Conservation (phyloP, 2,888 invertebrate species). For the Druceiella hillmani region DNA sequence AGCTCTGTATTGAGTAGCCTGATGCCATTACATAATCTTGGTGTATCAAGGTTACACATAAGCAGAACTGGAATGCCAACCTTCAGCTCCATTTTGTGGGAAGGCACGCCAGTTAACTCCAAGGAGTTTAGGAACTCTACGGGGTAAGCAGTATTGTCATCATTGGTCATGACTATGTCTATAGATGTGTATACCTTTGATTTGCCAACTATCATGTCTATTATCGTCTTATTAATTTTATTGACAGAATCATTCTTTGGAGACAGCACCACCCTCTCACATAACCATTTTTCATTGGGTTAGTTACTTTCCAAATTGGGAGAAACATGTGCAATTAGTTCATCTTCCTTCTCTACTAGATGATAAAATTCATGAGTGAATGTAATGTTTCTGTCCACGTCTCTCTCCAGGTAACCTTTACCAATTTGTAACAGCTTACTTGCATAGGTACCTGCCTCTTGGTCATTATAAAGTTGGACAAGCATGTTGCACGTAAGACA, state of each 20-base stretch:
- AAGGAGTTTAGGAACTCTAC: conserved; percentile 26
- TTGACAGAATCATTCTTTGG: conserved; percentile 25
- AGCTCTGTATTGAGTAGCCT: conserved; percentile 19
- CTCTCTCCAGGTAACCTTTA: conserved; percentile 22
- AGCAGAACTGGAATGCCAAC: conserved; percentile 18
- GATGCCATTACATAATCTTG: conserved; percentile 9
- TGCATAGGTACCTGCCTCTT: conserved; percentile 6
- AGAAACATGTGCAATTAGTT: conserved; percentile 23
- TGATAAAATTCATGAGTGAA: conserved; percentile 22
- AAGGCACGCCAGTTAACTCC: conserved; percentile 24
- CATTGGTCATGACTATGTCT: conserved; percentile 17
- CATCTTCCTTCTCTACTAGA: conserved; percentile 9
- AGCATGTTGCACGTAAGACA: neutral
- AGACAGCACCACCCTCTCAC: conserved; percentile 24
- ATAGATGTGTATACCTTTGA: conserved; percentile 19
- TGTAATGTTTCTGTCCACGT: conserved; percentile 23
- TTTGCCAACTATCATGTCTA: conserved; percentile 18
- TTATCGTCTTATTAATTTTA: conserved; percentile 25
- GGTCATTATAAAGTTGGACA: neutral
- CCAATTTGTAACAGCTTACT: conserved; percentile 21
- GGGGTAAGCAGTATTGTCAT: conserved; percentile 21
- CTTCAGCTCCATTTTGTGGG: conserved; percentile 20
- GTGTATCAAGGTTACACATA: conserved; percentile 22
- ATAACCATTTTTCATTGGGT: conserved; percentile 23
- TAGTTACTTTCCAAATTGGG: conserved; percentile 23